Evolutionary conservation across 1,140 invertebrate species (phyloP).

Genomic region (Nymphalis io): DNA sequence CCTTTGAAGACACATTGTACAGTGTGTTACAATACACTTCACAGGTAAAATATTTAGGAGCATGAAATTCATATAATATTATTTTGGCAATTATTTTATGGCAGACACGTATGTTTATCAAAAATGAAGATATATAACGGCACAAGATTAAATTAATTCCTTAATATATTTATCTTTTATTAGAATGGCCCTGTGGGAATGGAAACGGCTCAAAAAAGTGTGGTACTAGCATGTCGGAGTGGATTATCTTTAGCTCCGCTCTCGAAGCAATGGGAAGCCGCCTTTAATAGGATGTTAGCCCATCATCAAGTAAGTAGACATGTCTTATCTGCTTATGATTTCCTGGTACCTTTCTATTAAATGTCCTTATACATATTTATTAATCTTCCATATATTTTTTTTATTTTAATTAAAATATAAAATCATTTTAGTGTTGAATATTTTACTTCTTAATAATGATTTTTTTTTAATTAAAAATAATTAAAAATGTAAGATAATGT

Average conservation of each 20-base stretch:
- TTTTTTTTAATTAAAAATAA: too few species aligned
- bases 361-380: too few species aligned
- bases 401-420: too few species aligned
- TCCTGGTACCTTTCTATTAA: background rate
- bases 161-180: background rate
- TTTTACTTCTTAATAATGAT: too few species aligned
- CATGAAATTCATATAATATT: too few species aligned
- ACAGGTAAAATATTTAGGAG: too few species aligned
- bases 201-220: conserved; percentile 58
- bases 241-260: conserved; percentile 62
- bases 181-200: conserved; percentile 61
- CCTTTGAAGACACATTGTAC: conserved; percentile 74
- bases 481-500: too few species aligned
- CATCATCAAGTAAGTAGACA: conserved; percentile 63
- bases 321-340: background rate
- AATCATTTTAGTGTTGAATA: too few species aligned
- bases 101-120: too few species aligned
- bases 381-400: too few species aligned
- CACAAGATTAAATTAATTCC: background rate
- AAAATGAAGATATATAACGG: too few species aligned
- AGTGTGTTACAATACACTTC: conserved; percentile 67
- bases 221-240: conserved; percentile 59
- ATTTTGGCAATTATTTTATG: too few species aligned
- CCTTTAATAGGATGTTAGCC: conserved; percentile 65
- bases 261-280: conserved; percentile 57